Conservation (phyloP, 2,888 invertebrate genomes). For the Morpho helenor region DNA sequence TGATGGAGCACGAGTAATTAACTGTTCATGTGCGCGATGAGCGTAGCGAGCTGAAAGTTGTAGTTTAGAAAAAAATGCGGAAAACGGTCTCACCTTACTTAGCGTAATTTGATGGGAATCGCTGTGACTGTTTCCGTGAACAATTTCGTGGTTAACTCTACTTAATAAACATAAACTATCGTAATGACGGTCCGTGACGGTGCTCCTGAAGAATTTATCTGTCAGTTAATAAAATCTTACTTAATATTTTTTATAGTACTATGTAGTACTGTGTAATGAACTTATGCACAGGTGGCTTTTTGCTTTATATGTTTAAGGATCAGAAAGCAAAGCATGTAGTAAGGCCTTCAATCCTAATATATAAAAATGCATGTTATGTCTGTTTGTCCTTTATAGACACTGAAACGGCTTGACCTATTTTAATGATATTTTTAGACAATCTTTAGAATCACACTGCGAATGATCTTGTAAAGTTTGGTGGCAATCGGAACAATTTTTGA, state of each 20-base stretch:
- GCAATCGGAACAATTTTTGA: no score
- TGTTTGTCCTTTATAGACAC: no score
- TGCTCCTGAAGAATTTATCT: not conserved
- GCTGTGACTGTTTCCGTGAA: slow-evolving; percentile 20
- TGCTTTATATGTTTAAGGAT: no score
- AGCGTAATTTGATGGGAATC: slow-evolving; percentile 42
- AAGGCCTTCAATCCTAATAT: no score
- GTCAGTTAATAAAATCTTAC: not conserved
- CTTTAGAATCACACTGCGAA: no score
- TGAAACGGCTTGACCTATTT: no score
- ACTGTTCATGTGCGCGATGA: slow-evolving; percentile 53
- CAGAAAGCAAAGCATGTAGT: no score
- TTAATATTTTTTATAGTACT: no score
- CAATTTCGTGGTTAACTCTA: slow-evolving; percentile 15
- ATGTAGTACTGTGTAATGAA: no score
- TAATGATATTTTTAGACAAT: no score
- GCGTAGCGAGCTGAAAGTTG: slow-evolving; percentile 29
- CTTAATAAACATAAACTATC: slow-evolving; percentile 14
- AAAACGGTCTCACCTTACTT: slow-evolving; percentile 37
- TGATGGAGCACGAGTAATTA: slow-evolving; percentile 45
- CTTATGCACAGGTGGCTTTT: no score
- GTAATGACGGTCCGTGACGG: slow-evolving; percentile 6
- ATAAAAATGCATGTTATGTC: not conserved
- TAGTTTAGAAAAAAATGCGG: slow-evolving; percentile 36
- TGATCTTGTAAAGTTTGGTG: no score